Evolutionary conservation across 2,113 vertebrate genomes (phyloP).

Genomic region (Trichomycterus rosablanca): DNA sequence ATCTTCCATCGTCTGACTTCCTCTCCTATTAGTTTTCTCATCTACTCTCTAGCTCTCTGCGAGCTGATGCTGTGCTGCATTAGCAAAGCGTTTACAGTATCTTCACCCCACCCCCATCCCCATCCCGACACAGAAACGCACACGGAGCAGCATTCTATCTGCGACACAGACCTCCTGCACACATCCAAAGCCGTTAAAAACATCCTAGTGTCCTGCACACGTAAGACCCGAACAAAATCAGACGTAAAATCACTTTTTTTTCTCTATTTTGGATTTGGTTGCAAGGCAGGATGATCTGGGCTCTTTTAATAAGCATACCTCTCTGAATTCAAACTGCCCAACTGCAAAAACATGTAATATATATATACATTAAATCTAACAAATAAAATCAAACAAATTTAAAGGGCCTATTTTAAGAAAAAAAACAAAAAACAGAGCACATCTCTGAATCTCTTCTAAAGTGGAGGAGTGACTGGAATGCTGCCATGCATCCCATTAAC

Average conservation of each 20-base stretch:
- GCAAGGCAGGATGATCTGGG: too few relatives aligned
- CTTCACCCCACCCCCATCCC: slow-evolving; percentile 42
- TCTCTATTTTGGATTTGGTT: too few relatives aligned
- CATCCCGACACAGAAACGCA: slow-evolving; percentile 51
- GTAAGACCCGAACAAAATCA: too few relatives aligned
- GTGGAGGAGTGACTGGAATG: slow-evolving; percentile 45
- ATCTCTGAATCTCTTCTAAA: slow-evolving; percentile 42
- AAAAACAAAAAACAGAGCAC: not conserved
- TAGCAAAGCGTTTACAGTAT: slow-evolving; percentile 42
- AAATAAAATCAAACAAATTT: too few relatives aligned
- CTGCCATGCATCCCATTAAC: slow-evolving; percentile 49
- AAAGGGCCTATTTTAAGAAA: too few relatives aligned
- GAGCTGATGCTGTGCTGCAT: slow-evolving; percentile 19
- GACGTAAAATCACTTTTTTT: too few relatives aligned
- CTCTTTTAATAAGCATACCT: too few relatives aligned
- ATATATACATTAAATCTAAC: too few relatives aligned
- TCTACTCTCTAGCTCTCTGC: not conserved
- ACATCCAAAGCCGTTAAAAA: not conserved
- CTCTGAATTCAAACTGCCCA: too few relatives aligned
- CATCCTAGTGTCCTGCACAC: not conserved
- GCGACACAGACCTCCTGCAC: slow-evolving; percentile 26
- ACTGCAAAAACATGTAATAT: too few relatives aligned
- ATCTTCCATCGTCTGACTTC: not conserved
- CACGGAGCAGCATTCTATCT: slow-evolving; percentile 52
- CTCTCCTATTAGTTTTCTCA: not conserved